Evolutionary conservation across 2,888 invertebrate species (phyloP).

Genomic region (Smittia aterrima): DNA sequence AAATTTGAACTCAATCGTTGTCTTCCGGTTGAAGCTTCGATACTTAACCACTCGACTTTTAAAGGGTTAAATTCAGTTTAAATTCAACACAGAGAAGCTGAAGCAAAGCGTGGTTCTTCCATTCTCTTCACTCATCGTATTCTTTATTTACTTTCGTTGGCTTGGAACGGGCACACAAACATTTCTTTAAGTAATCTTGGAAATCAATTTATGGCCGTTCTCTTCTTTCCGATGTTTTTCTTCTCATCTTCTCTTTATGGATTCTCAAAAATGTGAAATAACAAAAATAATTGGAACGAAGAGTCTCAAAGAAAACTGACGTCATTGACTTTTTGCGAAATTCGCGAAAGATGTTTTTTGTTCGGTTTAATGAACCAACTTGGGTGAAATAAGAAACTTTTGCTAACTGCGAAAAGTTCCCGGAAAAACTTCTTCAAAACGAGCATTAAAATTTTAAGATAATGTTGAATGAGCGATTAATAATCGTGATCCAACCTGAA

Average conservation of each 20-base stretch:
- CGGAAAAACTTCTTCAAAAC: no score
- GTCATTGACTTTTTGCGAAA: conserved; percentile 3
- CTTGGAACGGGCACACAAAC: background rate
- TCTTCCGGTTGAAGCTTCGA: no score
- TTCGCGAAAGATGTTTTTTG: no score
- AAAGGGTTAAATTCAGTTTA: background rate
- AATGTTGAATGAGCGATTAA: conserved; percentile 4
- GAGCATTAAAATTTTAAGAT: background rate
- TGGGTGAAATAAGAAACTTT: background rate
- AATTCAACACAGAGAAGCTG: no score
- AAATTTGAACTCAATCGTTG: background rate
- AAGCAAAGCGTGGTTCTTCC: no score
- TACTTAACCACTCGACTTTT: background rate
- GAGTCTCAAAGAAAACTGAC: background rate
- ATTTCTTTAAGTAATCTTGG: no score
- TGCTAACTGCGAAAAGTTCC: background rate
- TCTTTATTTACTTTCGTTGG: background rate
- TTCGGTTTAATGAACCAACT: background rate
- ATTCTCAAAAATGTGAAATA: background rate
- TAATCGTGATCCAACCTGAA: background rate
- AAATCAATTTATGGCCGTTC: background rate
- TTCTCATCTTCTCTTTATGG: background rate
- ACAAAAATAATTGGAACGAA: background rate
- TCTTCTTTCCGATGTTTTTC: background rate
- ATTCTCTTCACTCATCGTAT: background rate